Evolutionary conservation across 2,797 vertebrate genomes (phyloP), one percentile per base, ranked within the genome.

Genomic region (Merluccius polli): DNA sequence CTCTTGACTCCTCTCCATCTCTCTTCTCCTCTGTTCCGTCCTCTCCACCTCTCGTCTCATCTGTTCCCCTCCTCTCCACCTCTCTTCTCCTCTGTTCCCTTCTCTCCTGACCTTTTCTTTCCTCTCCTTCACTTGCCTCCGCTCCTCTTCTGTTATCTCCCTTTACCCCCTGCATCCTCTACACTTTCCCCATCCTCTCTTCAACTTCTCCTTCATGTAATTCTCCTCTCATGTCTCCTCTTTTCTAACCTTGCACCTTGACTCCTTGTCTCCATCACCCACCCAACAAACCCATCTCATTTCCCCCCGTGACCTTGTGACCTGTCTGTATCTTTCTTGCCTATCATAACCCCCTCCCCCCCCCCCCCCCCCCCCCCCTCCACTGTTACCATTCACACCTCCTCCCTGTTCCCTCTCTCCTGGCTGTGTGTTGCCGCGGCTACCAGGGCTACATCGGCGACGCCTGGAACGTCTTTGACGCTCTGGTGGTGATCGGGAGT

Each of bases 391-490:
- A 27, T n/a, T 2, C 44, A 52, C 44, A 52, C 44, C 44, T 1
- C 59, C 38, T 30, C 69, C 29, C 16, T 6, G 12, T 2, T 32
- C 69, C 32, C 30, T 35, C 33, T 36, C 70, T 7, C n/a, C 48
- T 24, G 59, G 59, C 59, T 65, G 24, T 65, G n/a, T 15, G 52
- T 59, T 59, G 21, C 52, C n/a, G 52, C 21, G 52, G 65, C 13
- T 12, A 32, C 91, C 94, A 99, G 98, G 98, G 97, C 85, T 99
- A 99, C 94, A 96, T 98, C 93, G 96, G 96, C 91, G 97, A 99
- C 89, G 94, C 98, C 95, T 99, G 98, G 97, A 99, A 99, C 90
- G 94, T 97, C 92, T 99, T 99, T 93, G 98, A 99, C 93, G 97
- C 96, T 87, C 95, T 99, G 95, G 97, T 99, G 95, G 97, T 99